Evolutionary conservation across 1,140 invertebrate species (phyloP), one percentile per base, ranked within the genome.

Genomic region (Bombus picipes): DNA sequence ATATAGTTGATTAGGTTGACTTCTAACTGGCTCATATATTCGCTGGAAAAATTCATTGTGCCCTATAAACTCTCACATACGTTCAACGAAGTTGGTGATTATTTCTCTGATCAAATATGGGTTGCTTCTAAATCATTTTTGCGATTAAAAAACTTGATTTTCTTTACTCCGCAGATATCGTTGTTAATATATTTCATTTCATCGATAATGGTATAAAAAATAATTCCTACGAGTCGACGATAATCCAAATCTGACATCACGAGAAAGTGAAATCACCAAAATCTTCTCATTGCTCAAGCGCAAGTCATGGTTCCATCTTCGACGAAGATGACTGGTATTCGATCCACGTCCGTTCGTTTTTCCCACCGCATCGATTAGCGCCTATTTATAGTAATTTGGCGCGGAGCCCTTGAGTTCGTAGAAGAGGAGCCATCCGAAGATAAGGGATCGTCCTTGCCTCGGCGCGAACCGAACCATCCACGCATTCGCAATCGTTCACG

Each of bases 311-410:
- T 59, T 62, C 81, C 57, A 43, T 22, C 22, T 25, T 9, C 32
- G 12, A 22, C 32, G 8, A 39, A 1, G 28, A 12, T 32, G 12
- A 47, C 28, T 18, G 43, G 28, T 75, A 93, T 93, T 93, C 90
- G 57, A 37, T 34, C 37, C 85, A 87, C 90, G 89, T 89, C 81
- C 80, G 66, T 47, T 87, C 82, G 83, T 92, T 93, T 94, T 93
- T 94, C 90, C 85, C 90, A 90, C 74, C 78, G 87, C 88, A 93
- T 94, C 92, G 92, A 94, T 95, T 94, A 94, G 57, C 89, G 88
- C 87, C 93, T 94, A 94, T 94, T 94, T 93, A 94, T 94, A 94
- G 92, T 92, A 92, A 95, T 94, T 95, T 94, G 93, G 92, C 94
- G 89, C 90, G 89, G 74, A 91, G 91, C 91, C 90, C 59, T 72